Evolutionary conservation across 2,888 invertebrate species (phyloP).

Genomic region (Agrotis exclamationis): DNA sequence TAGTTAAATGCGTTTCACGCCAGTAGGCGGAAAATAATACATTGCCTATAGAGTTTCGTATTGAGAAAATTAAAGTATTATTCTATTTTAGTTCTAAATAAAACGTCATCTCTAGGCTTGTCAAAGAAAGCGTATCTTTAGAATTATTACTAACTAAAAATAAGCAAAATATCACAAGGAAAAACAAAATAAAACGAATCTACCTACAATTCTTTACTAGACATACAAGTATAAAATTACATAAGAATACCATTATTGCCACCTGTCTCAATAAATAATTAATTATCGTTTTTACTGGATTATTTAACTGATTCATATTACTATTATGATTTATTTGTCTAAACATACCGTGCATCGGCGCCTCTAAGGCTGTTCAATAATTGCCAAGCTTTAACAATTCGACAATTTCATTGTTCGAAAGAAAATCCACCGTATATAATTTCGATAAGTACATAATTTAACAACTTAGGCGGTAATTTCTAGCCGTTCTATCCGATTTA

Average conservation of each 20-base stretch:
- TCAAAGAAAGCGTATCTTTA: constrained; percentile 35
- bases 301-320: constrained; percentile 27
- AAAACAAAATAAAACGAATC: constrained; percentile 42
- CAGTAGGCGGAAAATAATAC: background rate
- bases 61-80: constrained; percentile 6
- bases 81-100: background rate
- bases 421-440: constrained; percentile 37
- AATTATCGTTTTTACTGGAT: constrained; percentile 33
- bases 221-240: constrained; percentile 51
- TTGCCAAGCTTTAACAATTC: constrained; percentile 52
- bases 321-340: constrained; percentile 47
- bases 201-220: constrained; percentile 48
- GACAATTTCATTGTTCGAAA: constrained; percentile 65
- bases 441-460: constrained; percentile 55
- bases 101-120: background rate
- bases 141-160: constrained; percentile 28
- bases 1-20: constrained; percentile 14
- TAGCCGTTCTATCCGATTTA: constrained; percentile 50
- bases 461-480: constrained; percentile 53
- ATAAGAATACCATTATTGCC: constrained; percentile 60
- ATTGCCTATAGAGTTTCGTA: background rate
- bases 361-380: constrained; percentile 57
- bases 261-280: constrained; percentile 39
- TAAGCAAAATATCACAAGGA: constrained; percentile 57
- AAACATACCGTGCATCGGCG: constrained; percentile 44